Evolutionary conservation across 2,888 invertebrate genomes (phyloP), one percentile per base, ranked within the genome.

Genomic region (Oxycera nigricornis): DNA sequence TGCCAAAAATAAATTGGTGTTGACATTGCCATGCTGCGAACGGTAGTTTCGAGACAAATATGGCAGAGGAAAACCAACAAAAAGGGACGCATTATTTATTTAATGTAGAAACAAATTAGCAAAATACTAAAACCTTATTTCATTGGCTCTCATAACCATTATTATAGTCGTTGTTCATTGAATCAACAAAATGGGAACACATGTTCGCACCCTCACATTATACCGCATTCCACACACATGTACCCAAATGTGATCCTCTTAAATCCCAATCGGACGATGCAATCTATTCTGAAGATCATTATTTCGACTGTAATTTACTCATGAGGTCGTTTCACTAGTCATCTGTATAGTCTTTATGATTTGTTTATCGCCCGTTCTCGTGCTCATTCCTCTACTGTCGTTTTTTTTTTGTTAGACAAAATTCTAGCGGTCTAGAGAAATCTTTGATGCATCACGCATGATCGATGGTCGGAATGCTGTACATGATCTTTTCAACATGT

Each of bases 321-420:
- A 11, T 17, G 46, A 35, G 35, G 17, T 46, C 46, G 14, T 46
- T 11, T 11, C 14, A 3, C 4, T 3, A 46, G 46, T 46, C 46
- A 46, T 46, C 14, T 46, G 26, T 62, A 31, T 62, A 22, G 62
- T 39, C 22, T 35, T 62, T 62, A 62, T 62, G 62, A 62, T 62
- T 62, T 62, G 62, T 62, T 62, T 62, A 62, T 39, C 20, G 62
- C 24, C 62, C 7, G 57, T 26, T 57, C 26, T 57, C 28, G 57
- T 17, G 24, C 24, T 28, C 57, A n/a, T 14, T 57, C 17, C n/a
- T 31, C 7, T 31, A n/a, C n/a, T 14, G 9, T 9, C 9, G 11
- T 61, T 62, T 31, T 62, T 14, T 61, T 35, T 22, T 39, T 39
- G n/a, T 39, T 35, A 14, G 57, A 26, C 9, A 2, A 3, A 7